Evolutionary conservation across 2,797 vertebrate species (phyloP), one percentile per base, ranked within the genome.

Genomic region (Anomalospiza imberbis): DNA sequence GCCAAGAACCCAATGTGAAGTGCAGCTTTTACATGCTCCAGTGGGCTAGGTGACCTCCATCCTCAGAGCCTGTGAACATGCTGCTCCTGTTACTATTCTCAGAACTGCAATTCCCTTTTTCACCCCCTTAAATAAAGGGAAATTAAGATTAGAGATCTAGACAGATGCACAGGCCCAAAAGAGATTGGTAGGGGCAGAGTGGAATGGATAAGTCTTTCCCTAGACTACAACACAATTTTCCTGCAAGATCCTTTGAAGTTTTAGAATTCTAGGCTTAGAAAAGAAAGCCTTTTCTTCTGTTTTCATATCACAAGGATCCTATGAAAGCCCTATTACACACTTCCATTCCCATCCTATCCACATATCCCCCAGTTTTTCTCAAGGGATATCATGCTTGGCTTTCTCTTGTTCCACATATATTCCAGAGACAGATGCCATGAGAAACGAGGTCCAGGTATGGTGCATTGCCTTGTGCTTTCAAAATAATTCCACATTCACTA

Each of bases 21-120:
- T 1, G 18, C 77, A 95, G 92, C n/a, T 93, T 92, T 89, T 73
- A 85, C 60, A 93, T 2, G 71, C 84, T 91, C 79, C 76, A 84
- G 62, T 77, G 63, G 55, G 77, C n/a, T 45, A 88, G 81, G 53
- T 93, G 92, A 95, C 89, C 89, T 95, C 89, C 67, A 91, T 78
- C 74, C 67, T 82, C 65, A 85, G 58, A 91, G 60, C 47, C 50
- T 73, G 44, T 18, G 84, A 95, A 90, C 71, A 71, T 28, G 40
- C 40, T 87, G 84, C 87, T 94, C 91, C 78, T 89, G 4, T 40
- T 82, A 78, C 60, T 92, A 82, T 79, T 93, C 71, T 73, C 72
- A 73, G 81, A 55, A 70, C 20, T 67, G 36, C 40, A 72, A 68
- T 40, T 77, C 68, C 26, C 9, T 1, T 9, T 55, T 53, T 14